Percentiles rank a stretch among this genome's conserved stretches.
Conservation (phyloP, 1,140 invertebrate species). For the Aleiodes sp. region DNA sequence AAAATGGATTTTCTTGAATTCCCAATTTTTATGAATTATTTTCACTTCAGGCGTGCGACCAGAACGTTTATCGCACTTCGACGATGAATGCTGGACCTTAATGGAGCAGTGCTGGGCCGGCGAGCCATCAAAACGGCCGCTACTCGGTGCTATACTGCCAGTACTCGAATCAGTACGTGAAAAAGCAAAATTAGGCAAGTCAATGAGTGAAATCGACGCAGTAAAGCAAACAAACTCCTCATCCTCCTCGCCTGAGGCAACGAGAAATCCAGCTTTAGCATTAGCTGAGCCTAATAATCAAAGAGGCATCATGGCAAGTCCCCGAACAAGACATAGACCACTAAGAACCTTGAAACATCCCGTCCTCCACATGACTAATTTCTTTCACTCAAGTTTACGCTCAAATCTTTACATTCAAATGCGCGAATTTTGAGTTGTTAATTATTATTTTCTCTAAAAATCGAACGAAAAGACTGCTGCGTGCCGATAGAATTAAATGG, state of each 20-base stretch:
- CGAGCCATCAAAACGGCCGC: constrained; percentile 78
- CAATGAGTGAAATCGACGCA: constrained; percentile 40
- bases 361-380: constrained; percentile 53
- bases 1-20: no score
- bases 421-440: constrained; percentile 49
- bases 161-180: constrained; percentile 69
- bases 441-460: no score
- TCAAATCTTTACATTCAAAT: constrained; percentile 57
- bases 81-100: constrained; percentile 83
- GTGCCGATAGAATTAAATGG: no score
- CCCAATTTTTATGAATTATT: no score
- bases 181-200: constrained; percentile 54
- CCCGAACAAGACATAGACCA: constrained; percentile 44
- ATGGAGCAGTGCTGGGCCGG: constrained; percentile 89
- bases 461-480: no score
- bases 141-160: constrained; percentile 80
- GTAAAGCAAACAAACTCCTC: constrained; percentile 38
- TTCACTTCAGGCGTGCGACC: constrained; percentile 73
- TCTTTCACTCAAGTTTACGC: constrained; percentile 52
- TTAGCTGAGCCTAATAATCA: constrained; percentile 58
- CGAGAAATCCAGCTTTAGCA: constrained; percentile 48
- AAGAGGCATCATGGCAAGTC: constrained; percentile 52
- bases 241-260: constrained; percentile 30
- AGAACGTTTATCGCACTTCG: constrained; percentile 78
- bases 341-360: constrained; percentile 47